Evolutionary conservation across 2,113 vertebrate genomes (phyloP), one percentile per base, ranked within the genome.

Genomic region (Picathartes gymnocephalus): DNA sequence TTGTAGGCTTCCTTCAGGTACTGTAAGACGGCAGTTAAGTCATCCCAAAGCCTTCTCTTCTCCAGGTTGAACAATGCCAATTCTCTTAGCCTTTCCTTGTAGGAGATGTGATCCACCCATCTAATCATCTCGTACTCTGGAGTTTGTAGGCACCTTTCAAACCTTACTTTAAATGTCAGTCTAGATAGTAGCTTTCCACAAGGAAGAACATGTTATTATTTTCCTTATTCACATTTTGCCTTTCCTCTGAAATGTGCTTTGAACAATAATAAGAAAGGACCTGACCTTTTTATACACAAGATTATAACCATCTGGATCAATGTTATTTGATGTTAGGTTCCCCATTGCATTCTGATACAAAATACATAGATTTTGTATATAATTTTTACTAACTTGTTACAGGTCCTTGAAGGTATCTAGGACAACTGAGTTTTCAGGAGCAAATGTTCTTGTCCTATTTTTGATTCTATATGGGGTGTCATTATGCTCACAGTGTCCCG

Each of bases 11-110:
- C 28, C n/a, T 68, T 60, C 37, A 45, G 19, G 19, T 10, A 14
- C 39, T 30, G 28, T 11, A 53, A 25, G 39, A 20, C 0, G 1
- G 13, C 13, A 25, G 7, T 13, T 21, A n/a, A 7, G 20, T n/a
- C 24, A 53, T 5, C 23, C 16, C 24, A 44, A 60, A 60, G 19
- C 20, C 39, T n/a, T 47, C 51, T 65, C 12, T 37, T 50, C n/a
- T 68, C 20, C 39, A 35, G 30, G 24, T 6, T 57, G 54, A 68
- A 22, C 13, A n/a, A 14, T 6, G 11, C 33, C 28, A 68, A 4
- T 25, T 45, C 19, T 45, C 45, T 39, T 3, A 30, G 28, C 16
- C 15, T 60, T 65, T 66, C 10, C 39, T n/a, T 30, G 9, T 7
- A 53, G 23, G 44, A 47, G 8, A 54, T 21, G 6, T 54, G 28